Conservation (phyloP, 2,797 vertebrate genomes). For the Poecilia wingei region DNA sequence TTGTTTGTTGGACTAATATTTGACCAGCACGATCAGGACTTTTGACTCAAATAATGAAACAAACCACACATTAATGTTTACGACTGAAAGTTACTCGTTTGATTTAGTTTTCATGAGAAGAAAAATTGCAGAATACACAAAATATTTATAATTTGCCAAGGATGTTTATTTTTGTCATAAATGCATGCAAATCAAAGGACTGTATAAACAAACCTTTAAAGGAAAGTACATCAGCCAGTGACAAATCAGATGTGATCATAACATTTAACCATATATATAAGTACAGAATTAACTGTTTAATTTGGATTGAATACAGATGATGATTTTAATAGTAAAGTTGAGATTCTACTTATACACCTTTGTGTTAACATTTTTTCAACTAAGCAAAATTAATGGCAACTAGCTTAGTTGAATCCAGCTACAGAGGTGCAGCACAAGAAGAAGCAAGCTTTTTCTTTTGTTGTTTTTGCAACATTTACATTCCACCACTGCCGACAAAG, state of each 20-base stretch:
- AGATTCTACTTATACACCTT: not conserved
- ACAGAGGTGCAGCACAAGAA: not conserved
- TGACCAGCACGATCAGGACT: not conserved
- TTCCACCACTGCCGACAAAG: not conserved
- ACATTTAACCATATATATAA: not conserved
- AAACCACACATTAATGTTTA: not conserved
- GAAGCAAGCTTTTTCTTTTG: not conserved
- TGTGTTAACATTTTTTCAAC: not conserved
- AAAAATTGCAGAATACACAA: not conserved
- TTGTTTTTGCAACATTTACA: not conserved
- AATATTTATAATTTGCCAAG: not conserved
- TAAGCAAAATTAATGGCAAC: not conserved
- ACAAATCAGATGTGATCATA: not conserved
- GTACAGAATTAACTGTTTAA: not conserved
- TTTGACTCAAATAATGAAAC: not conserved
- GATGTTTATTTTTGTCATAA: not conserved
- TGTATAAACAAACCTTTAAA: not conserved
- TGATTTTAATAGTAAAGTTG: not conserved
- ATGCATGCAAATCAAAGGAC: not conserved
- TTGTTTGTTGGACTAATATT: too few relatives aligned
- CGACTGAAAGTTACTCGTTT: not conserved
- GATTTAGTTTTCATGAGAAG: not conserved
- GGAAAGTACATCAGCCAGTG: not conserved
- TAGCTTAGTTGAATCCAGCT: not conserved
- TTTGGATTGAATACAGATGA: not conserved